Conservation (phyloP, 2,888 invertebrate genomes). For the Caenorhabditis japonica region DNA sequence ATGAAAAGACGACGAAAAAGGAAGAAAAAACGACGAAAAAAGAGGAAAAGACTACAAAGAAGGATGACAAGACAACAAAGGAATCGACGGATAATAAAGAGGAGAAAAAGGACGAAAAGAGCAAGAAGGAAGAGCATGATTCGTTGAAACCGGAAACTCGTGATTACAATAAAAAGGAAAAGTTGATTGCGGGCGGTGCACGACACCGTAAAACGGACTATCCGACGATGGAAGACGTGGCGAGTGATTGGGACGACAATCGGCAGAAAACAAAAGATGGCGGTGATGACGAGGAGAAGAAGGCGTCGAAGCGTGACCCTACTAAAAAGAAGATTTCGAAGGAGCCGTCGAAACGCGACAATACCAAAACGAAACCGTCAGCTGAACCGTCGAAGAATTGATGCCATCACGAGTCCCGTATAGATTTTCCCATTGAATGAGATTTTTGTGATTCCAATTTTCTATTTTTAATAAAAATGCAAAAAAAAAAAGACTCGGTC, state of each 20-base stretch:
- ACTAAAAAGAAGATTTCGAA: no score
- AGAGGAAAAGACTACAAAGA: conserved; percentile 10
- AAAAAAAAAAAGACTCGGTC: no score
- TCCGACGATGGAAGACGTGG: conserved; percentile 29
- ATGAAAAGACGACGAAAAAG: neutral
- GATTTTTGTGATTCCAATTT: no score
- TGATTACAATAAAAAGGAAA: conserved; percentile 6
- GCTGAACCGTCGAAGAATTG: no score
- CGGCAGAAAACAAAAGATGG: conserved; percentile 7
- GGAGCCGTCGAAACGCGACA: no score
- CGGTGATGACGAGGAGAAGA: conserved; percentile 5
- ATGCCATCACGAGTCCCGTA: no score
- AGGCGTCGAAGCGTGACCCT: neutral
- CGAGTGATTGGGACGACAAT: conserved; percentile 25
- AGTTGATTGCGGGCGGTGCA: conserved; percentile 9
- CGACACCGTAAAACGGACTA: conserved; percentile 21
- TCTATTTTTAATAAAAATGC: no score
- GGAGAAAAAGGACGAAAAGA: conserved; percentile 5
- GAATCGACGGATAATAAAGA: no score
- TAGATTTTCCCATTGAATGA: no score
- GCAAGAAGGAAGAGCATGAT: conserved; percentile 4
- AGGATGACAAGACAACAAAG: conserved; percentile 6
- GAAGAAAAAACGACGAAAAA: conserved; percentile 8
- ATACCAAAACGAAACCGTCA: no score
- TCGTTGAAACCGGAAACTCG: conserved; percentile 6